phyloP scores from a whole-genome alignment of 2,797 vertebrate species.

The Platyrinchus mystaceus region DNA sequence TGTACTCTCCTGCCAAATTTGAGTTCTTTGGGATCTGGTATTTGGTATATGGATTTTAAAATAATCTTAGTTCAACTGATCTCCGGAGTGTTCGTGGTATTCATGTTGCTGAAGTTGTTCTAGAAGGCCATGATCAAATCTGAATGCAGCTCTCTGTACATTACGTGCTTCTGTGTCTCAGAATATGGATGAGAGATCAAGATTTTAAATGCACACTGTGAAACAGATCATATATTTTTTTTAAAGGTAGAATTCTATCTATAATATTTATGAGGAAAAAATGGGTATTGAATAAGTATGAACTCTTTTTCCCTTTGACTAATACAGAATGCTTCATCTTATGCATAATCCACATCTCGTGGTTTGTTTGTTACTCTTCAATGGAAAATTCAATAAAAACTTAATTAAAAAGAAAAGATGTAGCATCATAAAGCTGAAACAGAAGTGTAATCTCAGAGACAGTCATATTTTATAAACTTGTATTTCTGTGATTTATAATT shows the following conservation, averaged over 20 bases:
- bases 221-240: background rate
- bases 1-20: background rate
- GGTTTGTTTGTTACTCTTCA: slow-evolving; percentile 2
- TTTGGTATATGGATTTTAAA: background rate
- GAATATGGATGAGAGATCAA: background rate
- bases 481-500: slow-evolving; percentile 19
- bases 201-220: background rate
- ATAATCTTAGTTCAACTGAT: background rate
- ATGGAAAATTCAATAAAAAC: slow-evolving; percentile 41
- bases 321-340: background rate
- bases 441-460: background rate
- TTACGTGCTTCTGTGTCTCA: fast-evolving
- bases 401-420: slow-evolving; percentile 47
- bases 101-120: background rate
- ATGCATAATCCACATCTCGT: background rate
- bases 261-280: background rate
- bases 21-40: background rate
- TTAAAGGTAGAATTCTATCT: background rate
- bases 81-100: background rate
- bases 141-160: background rate
- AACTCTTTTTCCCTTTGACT: background rate
- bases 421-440: slow-evolving; percentile 9
- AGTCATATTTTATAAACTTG: background rate
- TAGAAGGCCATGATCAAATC: background rate
- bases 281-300: background rate